Percentiles rank a stretch among this genome's conserved stretches.
Evolutionary conservation across 2,113 vertebrate genomes (phyloP).

Genomic region (Salminus brasiliensis): DNA sequence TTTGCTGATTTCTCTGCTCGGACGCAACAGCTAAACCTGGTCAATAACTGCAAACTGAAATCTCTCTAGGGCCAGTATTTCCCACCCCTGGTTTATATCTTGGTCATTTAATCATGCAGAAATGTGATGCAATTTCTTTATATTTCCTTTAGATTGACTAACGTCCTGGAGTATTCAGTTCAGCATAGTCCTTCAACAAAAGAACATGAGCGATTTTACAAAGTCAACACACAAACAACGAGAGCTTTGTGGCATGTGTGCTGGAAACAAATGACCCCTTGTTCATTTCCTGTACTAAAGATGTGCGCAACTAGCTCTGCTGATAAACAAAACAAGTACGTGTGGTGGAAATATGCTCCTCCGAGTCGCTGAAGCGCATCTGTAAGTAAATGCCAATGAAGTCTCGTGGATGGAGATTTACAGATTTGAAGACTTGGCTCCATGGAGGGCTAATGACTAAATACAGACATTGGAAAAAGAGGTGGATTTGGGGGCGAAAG

Average conservation of each 20-base stretch:
- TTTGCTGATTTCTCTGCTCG: no score
- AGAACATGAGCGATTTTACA: not conserved
- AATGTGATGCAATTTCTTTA: no score
- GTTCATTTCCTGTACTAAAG: conserved; percentile 43
- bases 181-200: not conserved
- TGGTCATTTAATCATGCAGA: no score
- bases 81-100: no score
- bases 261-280: conserved; percentile 45
- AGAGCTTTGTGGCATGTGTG: conserved; percentile 27
- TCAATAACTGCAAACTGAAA: no score
- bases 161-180: no score
- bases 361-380: not conserved
- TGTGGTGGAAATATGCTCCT: not conserved
- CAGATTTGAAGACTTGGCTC: conserved; percentile 37
- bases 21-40: no score
- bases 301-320: not conserved
- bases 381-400: conserved; percentile 25
- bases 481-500: conserved; percentile 54
- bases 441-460: conserved; percentile 16
- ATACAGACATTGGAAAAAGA: conserved; percentile 12
- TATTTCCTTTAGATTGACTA: no score
- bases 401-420: not conserved
- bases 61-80: no score
- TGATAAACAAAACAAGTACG: conserved; percentile 27
- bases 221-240: not conserved